Base-by-base conservation (phyloP, 2,113 vertebrate species). In the Heloderma charlesbogerti region DNA sequence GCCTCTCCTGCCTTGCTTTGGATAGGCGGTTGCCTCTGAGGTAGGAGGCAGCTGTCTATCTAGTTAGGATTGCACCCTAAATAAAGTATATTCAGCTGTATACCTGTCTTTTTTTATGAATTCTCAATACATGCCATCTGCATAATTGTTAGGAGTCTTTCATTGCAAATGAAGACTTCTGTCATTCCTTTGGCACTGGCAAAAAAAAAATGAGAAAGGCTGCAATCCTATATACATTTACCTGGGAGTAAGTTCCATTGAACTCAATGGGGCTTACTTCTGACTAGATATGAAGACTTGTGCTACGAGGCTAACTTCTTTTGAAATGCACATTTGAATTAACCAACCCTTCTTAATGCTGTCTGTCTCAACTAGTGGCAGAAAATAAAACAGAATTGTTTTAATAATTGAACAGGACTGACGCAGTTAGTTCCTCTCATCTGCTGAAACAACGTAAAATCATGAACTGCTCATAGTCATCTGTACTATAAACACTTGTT, bases 141-240 rank as follows among this genome's bases (percentile, higher is more conserved):
- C 92, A 96, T 94, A 91, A 95, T 95, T 94, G 95, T 95, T 96
- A 96, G 91, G 91, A 94, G 78, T 79, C 63, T 89, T 66, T 94
- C 78, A 92, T 81, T 93, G 34, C 37, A 82, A 29, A 90, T 83
- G 87, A 78, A 86, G 78, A 82, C 80, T 92, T 71, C 91, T 57
- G n/a, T 89, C 37, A 57, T 92, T 74, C 31, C 34, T 16, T 45
- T 92, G 77, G 72, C 89, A 89, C 88, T 90, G 84, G 92, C 94
- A 86, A 84, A 18, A 43, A 89, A 45, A 48, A 51, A 69, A 63
- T 22, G 60, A 63, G 20, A 22, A 63, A 63, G 20, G 29, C 13
- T 15, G 29, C 7, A 72, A 72, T 74, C 45, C 37, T 40, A 43
- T 40, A 77, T 34, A 77, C 37, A 77, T n/a, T 43, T 40, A 77